Evolutionary conservation across 2,888 invertebrate genomes (phyloP).

Genomic region (Teinopalpus imperialis): DNA sequence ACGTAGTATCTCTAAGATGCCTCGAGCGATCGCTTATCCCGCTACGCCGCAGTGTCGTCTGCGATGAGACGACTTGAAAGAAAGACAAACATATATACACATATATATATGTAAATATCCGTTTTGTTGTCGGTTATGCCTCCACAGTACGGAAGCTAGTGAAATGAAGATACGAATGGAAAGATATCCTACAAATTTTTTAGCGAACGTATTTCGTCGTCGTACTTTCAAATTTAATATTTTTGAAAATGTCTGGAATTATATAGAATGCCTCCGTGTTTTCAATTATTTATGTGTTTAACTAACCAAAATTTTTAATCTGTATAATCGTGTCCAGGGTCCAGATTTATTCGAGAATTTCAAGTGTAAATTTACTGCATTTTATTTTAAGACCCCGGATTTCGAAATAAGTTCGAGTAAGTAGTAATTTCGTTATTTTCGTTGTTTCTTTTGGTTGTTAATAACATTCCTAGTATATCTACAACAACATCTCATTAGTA

Average conservation of each 20-base stretch:
- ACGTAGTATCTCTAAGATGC: conserved; percentile 4
- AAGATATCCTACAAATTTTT: background rate
- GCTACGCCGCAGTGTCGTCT: conserved; percentile 8
- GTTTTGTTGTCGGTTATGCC: conserved; percentile 1
- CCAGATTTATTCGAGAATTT: too few species aligned
- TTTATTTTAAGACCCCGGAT: too few species aligned
- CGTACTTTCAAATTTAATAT: background rate
- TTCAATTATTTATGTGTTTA: too few species aligned
- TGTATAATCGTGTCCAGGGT: too few species aligned
- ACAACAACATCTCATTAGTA: too few species aligned
- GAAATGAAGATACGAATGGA: conserved; percentile 2
- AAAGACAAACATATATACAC: conserved; percentile 11
- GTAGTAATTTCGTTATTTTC: too few species aligned
- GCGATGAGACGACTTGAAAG: conserved; percentile 6
- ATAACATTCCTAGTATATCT: too few species aligned
- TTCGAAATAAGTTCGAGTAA: too few species aligned
- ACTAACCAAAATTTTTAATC: too few species aligned
- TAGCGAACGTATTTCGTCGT: background rate
- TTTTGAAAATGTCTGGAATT: background rate
- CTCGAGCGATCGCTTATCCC: conserved; percentile 19
- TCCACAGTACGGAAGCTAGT: background rate
- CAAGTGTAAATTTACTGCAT: too few species aligned
- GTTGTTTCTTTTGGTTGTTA: too few species aligned
- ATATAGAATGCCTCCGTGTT: too few species aligned
- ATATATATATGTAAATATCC: conserved; percentile 8